These are phyloP conservation scores for Chloroclystis v-ata DNA, from an alignment of 2,888 invertebrate genomes.

Conservation along the genomic window DNA sequence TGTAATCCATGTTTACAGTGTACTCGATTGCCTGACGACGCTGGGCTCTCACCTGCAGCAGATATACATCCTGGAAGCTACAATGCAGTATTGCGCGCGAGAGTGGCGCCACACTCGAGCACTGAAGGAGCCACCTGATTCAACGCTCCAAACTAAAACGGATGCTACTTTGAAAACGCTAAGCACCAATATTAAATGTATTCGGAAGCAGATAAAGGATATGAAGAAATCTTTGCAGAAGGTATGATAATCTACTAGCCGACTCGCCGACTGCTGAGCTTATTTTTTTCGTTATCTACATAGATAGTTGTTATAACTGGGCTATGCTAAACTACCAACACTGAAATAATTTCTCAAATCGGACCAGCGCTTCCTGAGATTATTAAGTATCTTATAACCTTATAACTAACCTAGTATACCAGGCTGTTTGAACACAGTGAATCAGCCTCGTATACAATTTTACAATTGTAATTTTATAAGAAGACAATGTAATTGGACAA, in stretches of 20 bases:
- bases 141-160: slow-evolving; percentile 41
- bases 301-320: too few species aligned
- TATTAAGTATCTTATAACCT: too few species aligned
- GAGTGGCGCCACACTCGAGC: slow-evolving; percentile 46
- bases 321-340: too few species aligned
- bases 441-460: too few species aligned
- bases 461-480: too few species aligned
- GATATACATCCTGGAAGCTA: slow-evolving; percentile 76
- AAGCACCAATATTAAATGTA: slow-evolving; percentile 44
- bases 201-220: slow-evolving; percentile 48
- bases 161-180: slow-evolving; percentile 45
- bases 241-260: slow-evolving; percentile 34
- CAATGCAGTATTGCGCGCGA: slow-evolving; percentile 73
- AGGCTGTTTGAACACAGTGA: too few species aligned
- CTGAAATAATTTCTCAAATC: too few species aligned
- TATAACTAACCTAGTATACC: too few species aligned
- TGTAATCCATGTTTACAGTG: slow-evolving; percentile 26
- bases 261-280: too few species aligned
- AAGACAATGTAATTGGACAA: too few species aligned
- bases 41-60: slow-evolving; percentile 78
- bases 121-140: slow-evolving; percentile 61
- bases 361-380: too few species aligned
- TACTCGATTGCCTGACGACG: slow-evolving; percentile 72
- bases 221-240: slow-evolving; percentile 50
- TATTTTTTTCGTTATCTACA: neutral